Conservation (phyloP, 2,888 invertebrate genomes). For the Noctua fimbriata region DNA sequence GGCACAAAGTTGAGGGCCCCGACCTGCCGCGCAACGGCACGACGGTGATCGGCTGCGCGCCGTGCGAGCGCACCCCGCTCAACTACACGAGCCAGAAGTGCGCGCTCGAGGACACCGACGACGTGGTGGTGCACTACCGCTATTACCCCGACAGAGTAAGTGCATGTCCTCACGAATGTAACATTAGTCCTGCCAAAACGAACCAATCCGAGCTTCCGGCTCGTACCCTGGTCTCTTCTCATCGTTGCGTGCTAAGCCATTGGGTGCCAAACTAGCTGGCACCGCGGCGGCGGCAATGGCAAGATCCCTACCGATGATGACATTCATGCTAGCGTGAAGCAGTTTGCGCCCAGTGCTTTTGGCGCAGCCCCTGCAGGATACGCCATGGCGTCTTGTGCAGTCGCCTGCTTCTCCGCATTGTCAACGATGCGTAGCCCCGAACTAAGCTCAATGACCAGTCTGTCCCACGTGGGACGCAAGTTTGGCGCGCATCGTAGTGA, state of each 20-base stretch:
- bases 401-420: not conserved
- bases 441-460: not conserved
- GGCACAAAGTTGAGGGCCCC: slow-evolving; percentile 84
- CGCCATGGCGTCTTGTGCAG: not conserved
- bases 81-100: slow-evolving; percentile 84
- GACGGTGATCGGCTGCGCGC: slow-evolving; percentile 83
- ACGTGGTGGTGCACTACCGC: slow-evolving; percentile 86
- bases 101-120: slow-evolving; percentile 84
- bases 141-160: slow-evolving; percentile 86
- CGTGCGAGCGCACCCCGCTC: slow-evolving; percentile 82
- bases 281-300: not conserved
- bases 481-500: too few relatives aligned
- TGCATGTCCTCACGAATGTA: not conserved
- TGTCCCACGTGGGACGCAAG: not conserved
- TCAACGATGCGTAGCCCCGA: not conserved
- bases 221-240: too few relatives aligned
- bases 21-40: slow-evolving; percentile 84
- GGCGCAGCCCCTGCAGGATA: not conserved
- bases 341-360: not conserved
- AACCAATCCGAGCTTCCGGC: not conserved
- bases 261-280: not conserved
- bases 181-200: not conserved
- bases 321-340: not conserved
- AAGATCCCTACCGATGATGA: not conserved
- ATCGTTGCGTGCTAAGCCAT: not conserved